Evolutionary conservation across 2,113 vertebrate species (phyloP).

Genomic region (Perccottus glenii): DNA sequence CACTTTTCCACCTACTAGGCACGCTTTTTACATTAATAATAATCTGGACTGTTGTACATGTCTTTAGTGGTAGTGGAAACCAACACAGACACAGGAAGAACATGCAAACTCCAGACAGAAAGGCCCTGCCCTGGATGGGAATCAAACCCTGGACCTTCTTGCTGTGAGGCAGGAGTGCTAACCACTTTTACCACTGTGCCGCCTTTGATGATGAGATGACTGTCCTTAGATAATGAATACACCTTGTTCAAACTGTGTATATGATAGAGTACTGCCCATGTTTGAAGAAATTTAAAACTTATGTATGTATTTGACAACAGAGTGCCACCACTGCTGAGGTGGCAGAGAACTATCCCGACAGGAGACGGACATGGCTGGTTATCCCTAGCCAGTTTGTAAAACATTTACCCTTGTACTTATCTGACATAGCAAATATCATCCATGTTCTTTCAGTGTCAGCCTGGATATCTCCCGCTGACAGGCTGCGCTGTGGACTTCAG

Average conservation of each 20-base stretch:
- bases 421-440: constrained; percentile 67
- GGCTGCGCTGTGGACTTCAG: constrained; percentile 51
- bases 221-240: too few relatives aligned
- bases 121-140: too few relatives aligned
- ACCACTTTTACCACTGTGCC: too few relatives aligned
- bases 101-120: too few relatives aligned
- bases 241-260: constrained; percentile 18
- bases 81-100: too few relatives aligned
- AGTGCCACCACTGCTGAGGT: not conserved
- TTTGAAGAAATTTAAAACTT: constrained; percentile 4
- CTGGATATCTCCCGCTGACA: constrained; percentile 67
- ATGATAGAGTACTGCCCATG: not conserved
- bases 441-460: constrained; percentile 67
- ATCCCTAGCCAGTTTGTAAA: constrained; percentile 68
- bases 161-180: too few relatives aligned
- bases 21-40: too few relatives aligned
- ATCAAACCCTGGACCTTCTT: too few relatives aligned
- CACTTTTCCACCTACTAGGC: too few relatives aligned
- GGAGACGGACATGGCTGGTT: constrained; percentile 43
- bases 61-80: too few relatives aligned
- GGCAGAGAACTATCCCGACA: constrained; percentile 23
- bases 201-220: too few relatives aligned
- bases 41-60: too few relatives aligned
- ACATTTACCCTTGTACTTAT: constrained; percentile 67
- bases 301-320: not conserved